Percentiles rank a stretch among this genome's conserved stretches.
These are phyloP conservation scores for Globicephala melas DNA, from an alignment of 2,113 vertebrate genomes.

Conservation along the genomic window DNA sequence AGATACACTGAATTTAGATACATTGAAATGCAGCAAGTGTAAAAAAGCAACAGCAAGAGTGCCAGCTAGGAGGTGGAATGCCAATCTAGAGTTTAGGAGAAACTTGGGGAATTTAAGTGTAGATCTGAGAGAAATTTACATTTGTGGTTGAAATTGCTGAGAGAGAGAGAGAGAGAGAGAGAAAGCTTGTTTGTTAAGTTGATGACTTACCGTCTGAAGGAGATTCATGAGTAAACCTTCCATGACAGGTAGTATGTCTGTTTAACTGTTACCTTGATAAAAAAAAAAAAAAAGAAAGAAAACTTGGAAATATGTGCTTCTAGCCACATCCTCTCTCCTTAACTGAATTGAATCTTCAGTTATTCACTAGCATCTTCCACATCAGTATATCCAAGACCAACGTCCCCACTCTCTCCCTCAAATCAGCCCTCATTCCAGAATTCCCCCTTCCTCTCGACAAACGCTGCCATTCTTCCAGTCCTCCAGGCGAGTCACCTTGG, in stretches of 20 bases:
- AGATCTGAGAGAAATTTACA: slow-evolving; percentile 7
- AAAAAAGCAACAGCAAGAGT: slow-evolving; percentile 7
- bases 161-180: background rate
- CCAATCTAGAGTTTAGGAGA: slow-evolving; percentile 5
- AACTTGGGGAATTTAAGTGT: background rate
- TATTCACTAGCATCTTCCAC: background rate
- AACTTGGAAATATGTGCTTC: background rate
- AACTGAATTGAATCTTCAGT: background rate
- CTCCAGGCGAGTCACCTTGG: background rate
- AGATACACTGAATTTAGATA: slow-evolving; percentile 28
- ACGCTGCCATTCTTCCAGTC: fast-evolving
- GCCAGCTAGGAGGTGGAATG: background rate
- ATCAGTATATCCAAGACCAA: background rate
- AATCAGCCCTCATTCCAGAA: background rate
- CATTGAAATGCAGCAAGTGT: background rate
- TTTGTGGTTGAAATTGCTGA: background rate
- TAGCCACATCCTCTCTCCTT: background rate
- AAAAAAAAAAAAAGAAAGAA: background rate
- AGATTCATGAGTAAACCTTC: background rate
- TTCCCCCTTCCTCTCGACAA: background rate
- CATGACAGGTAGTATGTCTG: background rate
- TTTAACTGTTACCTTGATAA: background rate
- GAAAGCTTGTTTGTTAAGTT: background rate
- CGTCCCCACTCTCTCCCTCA: background rate
- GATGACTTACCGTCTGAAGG: background rate